A percentile compares a stretch with the other conserved stretches of the same genome.
phyloP scores from a whole-genome alignment of 2,113 vertebrate genomes.

The Tylochromis polylepis region DNA sequence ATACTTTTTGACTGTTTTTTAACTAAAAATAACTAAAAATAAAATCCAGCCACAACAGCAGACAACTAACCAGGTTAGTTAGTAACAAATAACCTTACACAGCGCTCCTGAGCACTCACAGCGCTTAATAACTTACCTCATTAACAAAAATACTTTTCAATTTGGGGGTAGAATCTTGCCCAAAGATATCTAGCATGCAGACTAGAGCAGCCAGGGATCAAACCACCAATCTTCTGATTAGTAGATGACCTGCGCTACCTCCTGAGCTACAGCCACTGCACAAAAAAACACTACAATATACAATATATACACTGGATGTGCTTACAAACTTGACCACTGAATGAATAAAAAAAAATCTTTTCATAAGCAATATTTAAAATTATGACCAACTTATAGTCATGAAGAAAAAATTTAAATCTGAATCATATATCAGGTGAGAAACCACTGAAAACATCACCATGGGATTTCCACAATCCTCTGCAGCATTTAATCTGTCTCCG shows the following conservation, averaged over 20 bases:
- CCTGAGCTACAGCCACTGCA: background rate
- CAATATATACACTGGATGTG: background rate
- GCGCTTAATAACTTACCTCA: too few species aligned
- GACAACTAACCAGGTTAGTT: background rate
- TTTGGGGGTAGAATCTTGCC: background rate
- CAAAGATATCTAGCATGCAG: background rate
- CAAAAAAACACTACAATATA: background rate
- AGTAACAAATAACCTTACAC: background rate
- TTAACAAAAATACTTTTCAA: too few species aligned
- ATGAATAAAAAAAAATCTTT: background rate
- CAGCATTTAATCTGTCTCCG: slow-evolving; percentile 45
- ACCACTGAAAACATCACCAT: background rate
- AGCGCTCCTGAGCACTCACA: too few species aligned
- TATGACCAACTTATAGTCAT: background rate
- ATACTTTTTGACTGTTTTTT: background rate
- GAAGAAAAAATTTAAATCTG: background rate
- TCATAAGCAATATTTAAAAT: background rate
- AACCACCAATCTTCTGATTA: background rate
- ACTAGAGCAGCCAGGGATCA: background rate
- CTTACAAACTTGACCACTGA: background rate
- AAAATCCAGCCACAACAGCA: background rate
- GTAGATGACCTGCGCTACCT: background rate
- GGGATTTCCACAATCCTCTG: background rate
- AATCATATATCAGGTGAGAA: slow-evolving; percentile 16
- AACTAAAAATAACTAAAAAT: too few species aligned